Evolutionary conservation across 2,888 invertebrate genomes (phyloP), one percentile per base, ranked within the genome.

Genomic region (Crepidodera aurea): DNA sequence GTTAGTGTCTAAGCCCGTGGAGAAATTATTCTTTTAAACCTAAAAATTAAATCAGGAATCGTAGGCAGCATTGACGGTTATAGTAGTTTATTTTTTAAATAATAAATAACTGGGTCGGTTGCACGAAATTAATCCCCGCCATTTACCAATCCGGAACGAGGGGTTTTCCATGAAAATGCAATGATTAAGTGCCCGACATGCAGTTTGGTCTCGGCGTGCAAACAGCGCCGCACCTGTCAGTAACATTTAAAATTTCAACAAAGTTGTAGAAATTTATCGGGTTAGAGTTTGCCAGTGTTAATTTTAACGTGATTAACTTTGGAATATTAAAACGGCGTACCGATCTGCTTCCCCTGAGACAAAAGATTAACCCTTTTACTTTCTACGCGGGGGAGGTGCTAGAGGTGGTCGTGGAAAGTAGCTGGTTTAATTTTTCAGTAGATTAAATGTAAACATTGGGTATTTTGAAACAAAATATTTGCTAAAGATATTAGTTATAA

Each of bases 251-350:
- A 66, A 65, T 68, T 67, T 67, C 62, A 56, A 57, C 60, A 59
- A 59, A 55, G 63, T 60, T 63, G 56, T 61, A 51, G 44, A 54
- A 63, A 67, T 66, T 67, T 63, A 66, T 67, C 58, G 60, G 58
- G 62, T 67, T 64, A 58, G 51, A 65, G 60, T 65, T 66, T 60
- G 60, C 62, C 61, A 44, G 34, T 62, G 62, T 61, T 60, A 69
- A 66, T 67, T 69, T 60, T 56, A 54, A 55, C 55, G 27, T 40
- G 18, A 39, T 61, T 56, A 56, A 50, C 40, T 50, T 34, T 51
- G 44, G 57, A 22, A 57, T 40, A 46, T 37, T 6, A 46, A 46
- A 61, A 40, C 56, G 55, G 51, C 48, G 27, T 27, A 27, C 48
- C 34, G 48, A 57, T 57, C 48, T 39, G 51, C 18, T 29, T 32